Evolutionary conservation across 2,113 vertebrate species (phyloP), one percentile per base, ranked within the genome.

Genomic region (Platycercus adscitus): DNA sequence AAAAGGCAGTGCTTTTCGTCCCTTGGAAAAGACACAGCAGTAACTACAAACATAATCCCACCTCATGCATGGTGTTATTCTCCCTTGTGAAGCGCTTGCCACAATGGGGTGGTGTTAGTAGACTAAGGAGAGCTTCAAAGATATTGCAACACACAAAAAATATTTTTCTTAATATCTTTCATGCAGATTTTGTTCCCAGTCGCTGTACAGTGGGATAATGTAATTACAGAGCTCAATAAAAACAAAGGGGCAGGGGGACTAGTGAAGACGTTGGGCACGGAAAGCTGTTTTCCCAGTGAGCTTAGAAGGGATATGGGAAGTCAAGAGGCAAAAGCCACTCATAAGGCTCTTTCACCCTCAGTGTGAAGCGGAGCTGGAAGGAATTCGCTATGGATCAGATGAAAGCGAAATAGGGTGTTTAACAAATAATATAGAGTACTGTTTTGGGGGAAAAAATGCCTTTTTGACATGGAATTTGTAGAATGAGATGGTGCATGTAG

Each of bases 141-240:
- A 68, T 78, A 83, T 18, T 93, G 83, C 86, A 80, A 94, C 95
- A 90, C 61, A 78, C 26, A 47, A 29, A 43, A 43, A 26, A 78
- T 55, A 19, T 88, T 89, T 90, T 84, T 64, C 88, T 66, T 78
- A 58, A 49, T 91, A 85, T 93, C 78, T 78, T 86, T 44, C 68
- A 63, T 71, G 86, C 43, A 89, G 85, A 94, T 95, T 96, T 88
- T 39, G n/a, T 86, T 90, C 72, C 76, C 64, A 91, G 83, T 72
- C 0, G 0, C 82, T 55, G 52, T 23, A 15, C 2, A 7, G 69
- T 69, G 70, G 58, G 91, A 83, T 93, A 91, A 86, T 39, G 71
- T 58, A 65, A 88, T 95, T 91, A 86, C 64, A 66, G 76, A 75
- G 82, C 91, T 91, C 83, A 94, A 91, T 73, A 86, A 78, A 93